Base-by-base conservation (phyloP, 2,888 invertebrate species). In the Pterobdella sp. region DNA sequence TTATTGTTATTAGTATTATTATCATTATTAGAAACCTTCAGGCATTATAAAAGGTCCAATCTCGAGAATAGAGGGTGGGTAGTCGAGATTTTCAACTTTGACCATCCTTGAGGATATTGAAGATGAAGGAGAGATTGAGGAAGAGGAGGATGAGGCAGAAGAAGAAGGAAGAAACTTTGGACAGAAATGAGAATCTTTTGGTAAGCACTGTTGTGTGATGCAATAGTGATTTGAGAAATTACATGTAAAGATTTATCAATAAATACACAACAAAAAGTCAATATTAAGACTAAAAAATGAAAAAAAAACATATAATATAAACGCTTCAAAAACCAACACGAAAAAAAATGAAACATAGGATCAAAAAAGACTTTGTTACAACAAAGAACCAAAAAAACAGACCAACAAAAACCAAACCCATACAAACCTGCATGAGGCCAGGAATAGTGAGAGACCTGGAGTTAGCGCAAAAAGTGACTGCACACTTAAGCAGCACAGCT, bases 381-480 rank as follows among this genome's bases (percentile, higher is more conserved):
- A 56, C n/a, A 56, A 56, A 7, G 26, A 22, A 4, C 14, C 60
- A 56, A 22, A 56, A 7, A 56, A 7, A 22, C 60, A 56, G n/a
- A 4, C 60, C 4, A 22, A 56, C 4, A 56, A 7, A 22, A 22
- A 56, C 60, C 60, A 56, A 22, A 26, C n/a, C 60, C 49, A 42
- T 26, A 56, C n/a, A 4, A 42, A 69, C 69, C 69, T 69, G 69
- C 31, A 49, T 52, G 1, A 69, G 56, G 1, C 69, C 69, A 31
- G 69, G 49, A 31, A 69, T 52, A 3, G 69, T 52, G 3, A 69
- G 1, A 31, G 2, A 0, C 49, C 69, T 2, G 1, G 31, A 52
- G 26, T 49, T 32, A 31, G 52, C 52, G 31, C 69, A 69, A 49
- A 69, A 4, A 10, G 69, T 52, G 1, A 42, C 52, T 7, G 26